Evolutionary conservation across 2,888 invertebrate genomes (phyloP), one percentile per base, ranked within the genome.

Genomic region (Labia minor): DNA sequence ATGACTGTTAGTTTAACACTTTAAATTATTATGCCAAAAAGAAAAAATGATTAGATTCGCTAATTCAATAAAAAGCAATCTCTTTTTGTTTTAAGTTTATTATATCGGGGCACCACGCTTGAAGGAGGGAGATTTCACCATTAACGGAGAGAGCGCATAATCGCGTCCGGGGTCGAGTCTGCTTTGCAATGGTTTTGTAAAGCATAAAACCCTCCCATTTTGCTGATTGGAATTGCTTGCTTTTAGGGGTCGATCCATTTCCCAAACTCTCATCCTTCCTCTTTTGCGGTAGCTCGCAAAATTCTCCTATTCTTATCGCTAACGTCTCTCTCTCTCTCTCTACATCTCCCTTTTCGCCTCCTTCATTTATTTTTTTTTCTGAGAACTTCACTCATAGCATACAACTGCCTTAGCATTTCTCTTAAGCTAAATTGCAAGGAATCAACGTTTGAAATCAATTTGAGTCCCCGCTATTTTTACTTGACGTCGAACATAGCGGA

Each of bases 171-270:
- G 49, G 14, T 49, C 49, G 49, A 49, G n/a, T 49, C 49, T 11
- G 26, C 26, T 8, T 26, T 8, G 26, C 26, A 26, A 26, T 26
- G 49, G 49, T 49, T 49, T 49, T 49, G 49, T 49, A 49, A 49
- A 49, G 49, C 49, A 49, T 49, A 49, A 49, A 49, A 14, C 49
- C 49, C 49, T 49, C 49, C 49, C 49, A 49, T 49, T 49, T 49
- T 49, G 49, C 49, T 49, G 49, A 49, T 49, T 49, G 49, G 49
- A 49, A 49, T 49, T 49, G 49, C 49, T 49, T 49, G 49, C 49
- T 49, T 49, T 49, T 49, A 4, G 49, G 49, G 49, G 49, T 49
- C 49, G 49, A 49, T 49, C 49, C 49, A 49, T 49, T 49, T 49
- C 49, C 49, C 49, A 49, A 14, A 14, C 49, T 16, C 49, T 49